phyloP scores from a whole-genome alignment of 2,888 invertebrate species.

The Conus canariensis region DNA sequence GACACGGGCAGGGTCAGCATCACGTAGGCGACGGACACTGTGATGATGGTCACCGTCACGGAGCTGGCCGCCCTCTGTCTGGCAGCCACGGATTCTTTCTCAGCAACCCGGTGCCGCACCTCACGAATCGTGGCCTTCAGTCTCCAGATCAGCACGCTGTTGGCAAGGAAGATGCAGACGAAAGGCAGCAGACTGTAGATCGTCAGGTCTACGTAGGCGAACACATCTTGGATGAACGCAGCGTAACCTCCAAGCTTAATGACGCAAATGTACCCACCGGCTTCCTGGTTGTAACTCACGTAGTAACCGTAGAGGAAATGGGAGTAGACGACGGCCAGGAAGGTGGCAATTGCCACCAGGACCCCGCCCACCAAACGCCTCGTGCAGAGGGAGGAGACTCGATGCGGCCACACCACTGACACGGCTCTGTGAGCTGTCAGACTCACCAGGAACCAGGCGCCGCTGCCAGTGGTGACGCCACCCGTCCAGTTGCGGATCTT shows the following conservation, averaged over 20 bases:
- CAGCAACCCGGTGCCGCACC: neutral
- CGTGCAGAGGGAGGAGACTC: neutral
- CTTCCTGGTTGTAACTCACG: neutral
- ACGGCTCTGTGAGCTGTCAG: neutral
- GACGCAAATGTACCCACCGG: neutral
- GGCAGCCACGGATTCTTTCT: neutral
- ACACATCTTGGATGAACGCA: neutral
- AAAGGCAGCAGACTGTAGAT: neutral
- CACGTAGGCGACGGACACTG: neutral
- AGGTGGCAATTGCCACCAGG: neutral
- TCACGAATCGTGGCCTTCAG: neutral
- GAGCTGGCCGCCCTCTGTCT: neutral
- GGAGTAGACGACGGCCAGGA: neutral
- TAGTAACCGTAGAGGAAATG: neutral
- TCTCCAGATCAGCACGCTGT: neutral
- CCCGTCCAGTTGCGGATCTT: neutral
- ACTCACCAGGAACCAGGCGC: slow-evolving; percentile 1
- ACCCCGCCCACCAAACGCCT: neutral
- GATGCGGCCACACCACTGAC: neutral
- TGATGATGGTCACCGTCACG: neutral
- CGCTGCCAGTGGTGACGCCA: neutral
- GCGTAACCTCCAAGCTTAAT: neutral
- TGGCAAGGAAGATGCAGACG: neutral
- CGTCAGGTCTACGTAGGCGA: neutral
- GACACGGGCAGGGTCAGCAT: neutral